Percentiles rank a stretch among this genome's conserved stretches.
phyloP scores from a whole-genome alignment of 2,797 vertebrate genomes.

The Anabas testudineus region DNA sequence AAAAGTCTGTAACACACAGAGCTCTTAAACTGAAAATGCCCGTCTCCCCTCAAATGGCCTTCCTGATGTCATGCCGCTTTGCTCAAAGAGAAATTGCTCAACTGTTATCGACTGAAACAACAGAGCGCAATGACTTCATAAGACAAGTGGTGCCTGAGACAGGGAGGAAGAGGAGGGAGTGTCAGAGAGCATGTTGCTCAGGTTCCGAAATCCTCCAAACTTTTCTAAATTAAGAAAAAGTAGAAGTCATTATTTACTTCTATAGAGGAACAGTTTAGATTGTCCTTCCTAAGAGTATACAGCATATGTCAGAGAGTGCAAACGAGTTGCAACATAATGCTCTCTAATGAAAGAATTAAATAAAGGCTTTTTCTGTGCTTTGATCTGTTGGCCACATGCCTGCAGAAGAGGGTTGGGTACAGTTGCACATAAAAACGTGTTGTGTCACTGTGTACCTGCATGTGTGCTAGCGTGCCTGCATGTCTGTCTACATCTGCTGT shows the following conservation, averaged over 20 bases:
- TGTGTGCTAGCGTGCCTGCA: slow-evolving; percentile 23
- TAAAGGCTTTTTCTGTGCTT: background rate
- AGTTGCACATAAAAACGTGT: slow-evolving; percentile 21
- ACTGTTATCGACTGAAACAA: slow-evolving; percentile 61
- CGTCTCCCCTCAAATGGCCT: slow-evolving; percentile 51
- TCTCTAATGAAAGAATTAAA: background rate
- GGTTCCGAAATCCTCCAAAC: slow-evolving; percentile 53
- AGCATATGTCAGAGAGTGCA: background rate
- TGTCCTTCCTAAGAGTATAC: background rate
- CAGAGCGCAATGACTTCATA: slow-evolving; percentile 67
- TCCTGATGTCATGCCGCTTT: slow-evolving; percentile 61
- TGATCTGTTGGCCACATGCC: slow-evolving; percentile 11
- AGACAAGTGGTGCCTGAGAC: slow-evolving; percentile 60
- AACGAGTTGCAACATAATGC: background rate
- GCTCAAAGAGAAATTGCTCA: slow-evolving; percentile 66
- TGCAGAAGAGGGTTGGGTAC: slow-evolving; percentile 4
- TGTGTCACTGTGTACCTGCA: slow-evolving; percentile 28
- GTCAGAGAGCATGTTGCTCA: slow-evolving; percentile 26
- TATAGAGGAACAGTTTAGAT: background rate
- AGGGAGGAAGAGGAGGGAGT: slow-evolving; percentile 33
- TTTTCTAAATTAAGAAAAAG: slow-evolving; percentile 39
- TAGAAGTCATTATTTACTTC: slow-evolving; percentile 28
- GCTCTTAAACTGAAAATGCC: slow-evolving; percentile 39
- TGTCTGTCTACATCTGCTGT: slow-evolving; percentile 23
- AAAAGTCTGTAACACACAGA: slow-evolving; percentile 31